phyloP scores from a whole-genome alignment of 2,888 invertebrate genomes.

The Ophioninae sp. region DNA sequence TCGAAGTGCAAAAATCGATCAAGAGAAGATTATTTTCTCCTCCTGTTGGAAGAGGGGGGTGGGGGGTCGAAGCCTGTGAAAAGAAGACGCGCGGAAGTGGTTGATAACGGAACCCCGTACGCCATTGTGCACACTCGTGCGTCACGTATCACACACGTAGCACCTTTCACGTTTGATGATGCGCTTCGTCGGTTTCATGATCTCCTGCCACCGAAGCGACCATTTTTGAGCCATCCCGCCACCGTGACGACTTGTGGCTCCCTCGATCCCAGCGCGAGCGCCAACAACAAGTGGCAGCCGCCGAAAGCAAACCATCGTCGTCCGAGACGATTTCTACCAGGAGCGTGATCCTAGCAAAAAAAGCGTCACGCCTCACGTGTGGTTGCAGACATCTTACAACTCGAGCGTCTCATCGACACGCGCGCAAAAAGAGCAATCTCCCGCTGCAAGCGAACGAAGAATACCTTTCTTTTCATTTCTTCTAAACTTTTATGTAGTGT shows the following conservation, averaged over 20 bases:
- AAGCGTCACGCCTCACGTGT: too few species aligned
- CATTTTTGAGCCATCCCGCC: constrained; percentile 64
- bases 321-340: too few species aligned
- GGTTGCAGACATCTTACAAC: too few species aligned
- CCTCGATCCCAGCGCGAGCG: too few species aligned
- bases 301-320: too few species aligned
- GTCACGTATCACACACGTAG: constrained; percentile 11
- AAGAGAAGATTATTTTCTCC: neutral
- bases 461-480: too few species aligned
- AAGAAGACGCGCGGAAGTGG: neutral
- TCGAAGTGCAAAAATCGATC: constrained; percentile 24
- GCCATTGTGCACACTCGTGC: constrained; percentile 10
- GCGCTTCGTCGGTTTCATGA: constrained; percentile 15
- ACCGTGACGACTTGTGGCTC: constrained; percentile 54
- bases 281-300: too few species aligned
- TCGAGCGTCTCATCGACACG: too few species aligned
- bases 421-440: too few species aligned
- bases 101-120: neutral
- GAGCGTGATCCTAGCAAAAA: too few species aligned
- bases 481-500: too few species aligned
- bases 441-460: too few species aligned
- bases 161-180: neutral
- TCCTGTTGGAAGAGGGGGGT: neutral
- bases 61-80: constrained; percentile 40
- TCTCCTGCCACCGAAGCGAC: constrained; percentile 59